Percentiles rank a stretch among this genome's conserved stretches.
These are phyloP conservation scores for Otus sunia DNA, from an alignment of 2,113 vertebrate genomes.

Conservation along the genomic window DNA sequence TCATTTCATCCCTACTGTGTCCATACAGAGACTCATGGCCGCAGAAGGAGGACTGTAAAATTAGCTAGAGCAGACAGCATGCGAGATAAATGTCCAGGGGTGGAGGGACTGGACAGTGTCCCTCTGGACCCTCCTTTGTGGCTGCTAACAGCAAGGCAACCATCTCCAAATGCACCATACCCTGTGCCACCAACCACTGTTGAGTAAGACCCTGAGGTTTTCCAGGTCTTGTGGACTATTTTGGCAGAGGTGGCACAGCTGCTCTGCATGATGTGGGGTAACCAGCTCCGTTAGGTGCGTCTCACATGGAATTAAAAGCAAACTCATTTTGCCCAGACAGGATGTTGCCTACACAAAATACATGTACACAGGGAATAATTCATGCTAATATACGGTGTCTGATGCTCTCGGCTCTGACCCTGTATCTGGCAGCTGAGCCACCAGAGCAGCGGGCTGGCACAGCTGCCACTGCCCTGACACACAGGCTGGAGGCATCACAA, in stretches of 20 bases:
- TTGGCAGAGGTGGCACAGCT: background rate
- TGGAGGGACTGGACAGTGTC: background rate
- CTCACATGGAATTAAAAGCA: background rate
- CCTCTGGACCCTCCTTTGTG: background rate
- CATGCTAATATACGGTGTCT: fast-evolving
- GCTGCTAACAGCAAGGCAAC: background rate
- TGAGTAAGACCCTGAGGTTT: background rate
- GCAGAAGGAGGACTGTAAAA: background rate
- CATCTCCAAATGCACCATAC: background rate
- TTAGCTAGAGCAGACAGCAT: background rate
- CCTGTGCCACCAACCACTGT: background rate
- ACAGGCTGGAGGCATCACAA: background rate
- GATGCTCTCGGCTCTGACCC: background rate
- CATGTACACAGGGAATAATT: background rate
- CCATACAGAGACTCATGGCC: too few species aligned
- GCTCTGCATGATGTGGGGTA: background rate
- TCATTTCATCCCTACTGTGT: background rate
- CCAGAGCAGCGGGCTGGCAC: background rate
- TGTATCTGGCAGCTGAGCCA: background rate
- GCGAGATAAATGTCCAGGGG: background rate
- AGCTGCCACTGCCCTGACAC: background rate
- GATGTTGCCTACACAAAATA: background rate
- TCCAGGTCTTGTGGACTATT: background rate
- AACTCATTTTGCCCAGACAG: background rate
- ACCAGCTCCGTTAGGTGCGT: background rate